Percentiles rank a stretch among this genome's conserved stretches.
Evolutionary conservation across 2,113 vertebrate species (phyloP).

Genomic region (Chrysemys picta): DNA sequence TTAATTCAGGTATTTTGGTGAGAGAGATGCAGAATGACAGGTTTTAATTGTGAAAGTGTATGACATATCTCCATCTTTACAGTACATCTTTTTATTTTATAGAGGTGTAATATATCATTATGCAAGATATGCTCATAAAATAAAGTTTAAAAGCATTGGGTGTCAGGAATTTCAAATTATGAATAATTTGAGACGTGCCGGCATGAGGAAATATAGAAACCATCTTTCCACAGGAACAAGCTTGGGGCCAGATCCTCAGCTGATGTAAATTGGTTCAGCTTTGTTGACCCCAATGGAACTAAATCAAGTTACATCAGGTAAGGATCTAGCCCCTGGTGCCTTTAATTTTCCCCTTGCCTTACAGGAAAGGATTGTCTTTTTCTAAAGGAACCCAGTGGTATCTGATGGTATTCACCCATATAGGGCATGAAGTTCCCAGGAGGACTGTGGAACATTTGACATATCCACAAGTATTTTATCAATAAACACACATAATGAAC

Average conservation of each 20-base stretch:
- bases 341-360: accelerated
- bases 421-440: background rate
- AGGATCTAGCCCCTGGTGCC: background rate
- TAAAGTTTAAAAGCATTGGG: background rate
- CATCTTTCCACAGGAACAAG: background rate
- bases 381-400: background rate
- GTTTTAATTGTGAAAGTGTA: background rate
- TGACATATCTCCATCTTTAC: background rate
- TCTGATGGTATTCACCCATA: background rate
- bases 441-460: background rate
- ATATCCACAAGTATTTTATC: background rate
- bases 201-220: background rate
- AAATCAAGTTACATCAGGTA: background rate
- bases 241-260: background rate
- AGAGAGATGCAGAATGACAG: background rate
- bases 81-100: background rate
- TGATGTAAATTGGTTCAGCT: background rate
- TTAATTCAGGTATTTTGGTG: background rate
- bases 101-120: background rate
- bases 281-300: background rate
- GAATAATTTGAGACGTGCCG: background rate
- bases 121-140: background rate
- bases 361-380: background rate
- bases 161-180: background rate
- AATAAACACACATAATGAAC: background rate